Conservation (phyloP, 37 sponge, comb jelly and placozoan genomes). For the Spongilla lacustris region DNA sequence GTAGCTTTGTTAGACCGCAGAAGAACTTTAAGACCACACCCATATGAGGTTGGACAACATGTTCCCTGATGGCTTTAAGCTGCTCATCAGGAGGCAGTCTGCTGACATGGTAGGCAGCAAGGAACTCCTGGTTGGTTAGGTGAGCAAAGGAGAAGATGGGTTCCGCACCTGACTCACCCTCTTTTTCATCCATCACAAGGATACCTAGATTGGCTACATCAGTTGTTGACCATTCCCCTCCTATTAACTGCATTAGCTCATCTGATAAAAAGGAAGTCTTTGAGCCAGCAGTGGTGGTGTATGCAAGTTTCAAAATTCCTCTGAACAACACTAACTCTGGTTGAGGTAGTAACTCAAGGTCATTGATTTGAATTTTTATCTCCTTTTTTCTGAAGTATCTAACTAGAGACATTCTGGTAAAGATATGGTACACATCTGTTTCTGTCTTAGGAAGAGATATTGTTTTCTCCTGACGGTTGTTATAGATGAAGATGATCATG, state of each 20-base stretch:
- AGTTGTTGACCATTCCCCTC: too few relatives aligned
- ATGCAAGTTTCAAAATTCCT: conserved; percentile 21
- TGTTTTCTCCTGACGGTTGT: neutral
- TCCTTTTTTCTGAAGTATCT: conserved; percentile 1
- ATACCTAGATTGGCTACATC: neutral
- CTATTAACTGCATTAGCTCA: neutral
- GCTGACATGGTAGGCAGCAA: conserved; percentile 29
- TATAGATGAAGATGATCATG: conserved; percentile 36
- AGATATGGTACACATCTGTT: conserved; percentile 39
- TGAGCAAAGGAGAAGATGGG: conserved; percentile 47
- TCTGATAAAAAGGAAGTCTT: conserved; percentile 17
- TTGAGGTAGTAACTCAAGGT: neutral
- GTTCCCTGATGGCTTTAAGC: neutral
- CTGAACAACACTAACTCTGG: conserved; percentile 12
- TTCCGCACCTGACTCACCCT: conserved; percentile 5
- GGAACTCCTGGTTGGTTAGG: conserved; percentile 60
- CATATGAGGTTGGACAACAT: conserved; percentile 21
- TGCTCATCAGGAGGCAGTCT: neutral
- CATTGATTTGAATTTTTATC: conserved; percentile 15
- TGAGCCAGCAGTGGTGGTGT: neutral
- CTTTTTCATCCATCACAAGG: neutral
- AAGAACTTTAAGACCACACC: conserved; percentile 56
- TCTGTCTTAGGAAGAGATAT: conserved; percentile 41
- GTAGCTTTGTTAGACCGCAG: conserved; percentile 23
- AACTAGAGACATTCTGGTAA: conserved; percentile 27